Percentiles rank a stretch among this genome's conserved stretches.
These are phyloP conservation scores for Gymnocypris eckloni DNA, from an alignment of 2,797 vertebrate species.

Conservation along the genomic window DNA sequence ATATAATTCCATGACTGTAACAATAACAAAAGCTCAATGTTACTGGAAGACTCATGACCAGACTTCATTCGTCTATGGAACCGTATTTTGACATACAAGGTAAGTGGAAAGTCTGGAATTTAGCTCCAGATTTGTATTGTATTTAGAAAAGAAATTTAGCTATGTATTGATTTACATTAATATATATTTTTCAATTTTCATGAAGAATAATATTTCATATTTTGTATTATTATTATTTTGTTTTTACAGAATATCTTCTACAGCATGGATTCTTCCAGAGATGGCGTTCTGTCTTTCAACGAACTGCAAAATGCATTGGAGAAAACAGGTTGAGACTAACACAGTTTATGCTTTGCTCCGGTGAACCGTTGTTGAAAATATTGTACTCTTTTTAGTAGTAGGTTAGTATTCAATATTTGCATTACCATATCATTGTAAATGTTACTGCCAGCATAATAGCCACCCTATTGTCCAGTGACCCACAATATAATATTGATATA, in stretches of 20 bases:
- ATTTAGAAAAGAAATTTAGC: background rate
- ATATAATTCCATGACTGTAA: conserved; percentile 57
- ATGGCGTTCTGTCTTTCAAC: conserved; percentile 66
- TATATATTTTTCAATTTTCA: background rate
- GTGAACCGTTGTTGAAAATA: background rate
- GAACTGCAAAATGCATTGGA: conserved; percentile 66
- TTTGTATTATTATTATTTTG: background rate
- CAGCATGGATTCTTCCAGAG: conserved; percentile 64
- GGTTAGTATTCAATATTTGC: background rate
- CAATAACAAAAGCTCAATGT: conserved; percentile 62
- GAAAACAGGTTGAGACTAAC: conserved; percentile 24
- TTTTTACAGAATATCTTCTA: conserved; percentile 70
- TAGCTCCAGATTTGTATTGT: background rate
- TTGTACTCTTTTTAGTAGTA: background rate
- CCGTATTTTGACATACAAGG: conserved; percentile 66
- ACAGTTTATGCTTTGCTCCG: background rate
- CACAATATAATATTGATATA: background rate
- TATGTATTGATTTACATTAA: background rate
- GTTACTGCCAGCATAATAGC: background rate
- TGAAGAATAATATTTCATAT: background rate
- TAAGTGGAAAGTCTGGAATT: conserved; percentile 36
- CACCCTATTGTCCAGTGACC: background rate
- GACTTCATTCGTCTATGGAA: conserved; percentile 71
- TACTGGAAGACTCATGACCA: conserved; percentile 68
- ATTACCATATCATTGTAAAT: background rate